Base-by-base conservation (phyloP, 2,888 invertebrate species). In the Pemphredon lugubris region DNA sequence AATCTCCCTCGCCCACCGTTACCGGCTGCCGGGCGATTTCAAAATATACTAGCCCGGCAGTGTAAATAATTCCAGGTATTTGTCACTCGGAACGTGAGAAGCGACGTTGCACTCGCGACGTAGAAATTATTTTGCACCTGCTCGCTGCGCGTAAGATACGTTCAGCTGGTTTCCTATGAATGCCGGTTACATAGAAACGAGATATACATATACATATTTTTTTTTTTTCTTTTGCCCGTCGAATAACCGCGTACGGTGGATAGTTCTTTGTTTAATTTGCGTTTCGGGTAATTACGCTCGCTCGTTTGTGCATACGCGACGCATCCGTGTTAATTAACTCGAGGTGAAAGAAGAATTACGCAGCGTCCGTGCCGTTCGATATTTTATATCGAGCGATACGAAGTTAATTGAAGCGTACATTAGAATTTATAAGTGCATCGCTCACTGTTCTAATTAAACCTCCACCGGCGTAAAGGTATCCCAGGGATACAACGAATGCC, bases 401-500 rank as follows among this genome's bases (percentile, higher is more conserved):
- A n/a, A n/a, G n/a, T n/a, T n/a, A n/a, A n/a, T 30, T 30, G 1
- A 2, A 6, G 30, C 1, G 30, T 64, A 72, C n/a, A 72, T 72
- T 72, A 70, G 48, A 23, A 20, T 30, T 37, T 21, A 42, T 44
- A 30, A 45, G 64, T 57, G 64, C 42, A 64, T 69, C 70, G 64
- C 61, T 61, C 64, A 64, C 61, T 23, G 70, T 5, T 51, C 54
- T 61, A 72, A 72, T 72, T 70, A 72, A 72, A 57, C 53, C 26
- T 54, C 37, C 26, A 47, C n/a, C n/a, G n/a, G n/a, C n/a, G n/a
- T n/a, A n/a, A n/a, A n/a, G n/a, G n/a, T n/a, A n/a, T n/a, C n/a
- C n/a, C n/a, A 9, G 5, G 13, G n/a, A 20, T 13, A 34, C 39
- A 30, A 37, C 68, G 21, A 37, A 39, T 40, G 40, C 23, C 50